Percentiles rank a stretch among this genome's conserved stretches.
Evolutionary conservation across 53 echinoderm and acorn worm genomes (phyloP).

Genomic region (Mesocentrotus franciscanus): DNA sequence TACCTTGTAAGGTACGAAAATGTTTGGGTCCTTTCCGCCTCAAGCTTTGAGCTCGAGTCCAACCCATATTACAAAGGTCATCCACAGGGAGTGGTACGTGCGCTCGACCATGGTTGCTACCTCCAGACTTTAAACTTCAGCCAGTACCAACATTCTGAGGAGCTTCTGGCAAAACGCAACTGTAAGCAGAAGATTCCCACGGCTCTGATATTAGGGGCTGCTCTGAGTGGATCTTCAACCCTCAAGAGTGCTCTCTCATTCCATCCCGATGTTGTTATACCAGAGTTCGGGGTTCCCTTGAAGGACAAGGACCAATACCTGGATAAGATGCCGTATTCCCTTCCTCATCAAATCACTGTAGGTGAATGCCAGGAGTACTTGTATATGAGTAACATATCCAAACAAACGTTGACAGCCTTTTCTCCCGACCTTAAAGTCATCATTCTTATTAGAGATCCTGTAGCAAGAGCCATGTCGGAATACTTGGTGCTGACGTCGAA

Average conservation of each 20-base stretch:
- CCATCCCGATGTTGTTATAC: conserved; percentile 45
- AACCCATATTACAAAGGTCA: not conserved
- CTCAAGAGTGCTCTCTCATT: conserved; percentile 54
- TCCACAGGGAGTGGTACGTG: not conserved
- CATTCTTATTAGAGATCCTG: conserved; percentile 45
- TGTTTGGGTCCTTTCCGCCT: not conserved
- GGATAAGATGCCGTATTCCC: conserved; percentile 33
- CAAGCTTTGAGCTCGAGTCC: not conserved
- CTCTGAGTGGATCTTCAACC: conserved; percentile 32
- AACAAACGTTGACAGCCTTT: not conserved
- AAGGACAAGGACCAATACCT: conserved; percentile 14
- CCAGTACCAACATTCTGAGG: conserved; percentile 27
- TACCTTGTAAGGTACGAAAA: not conserved
- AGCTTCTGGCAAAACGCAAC: conserved; percentile 35
- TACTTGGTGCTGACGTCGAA: conserved; percentile 31
- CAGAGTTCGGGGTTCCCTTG: not conserved
- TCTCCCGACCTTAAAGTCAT: conserved; percentile 22
- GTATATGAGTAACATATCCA: not conserved
- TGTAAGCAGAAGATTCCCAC: not conserved
- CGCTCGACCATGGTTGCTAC: conserved; percentile 52
- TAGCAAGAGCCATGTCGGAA: conserved; percentile 56
- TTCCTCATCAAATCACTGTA: conserved; percentile 45
- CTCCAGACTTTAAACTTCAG: conserved; percentile 46
- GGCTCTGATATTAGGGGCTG: conserved; percentile 26
- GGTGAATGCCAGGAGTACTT: conserved; percentile 38